Percentiles rank a stretch among this genome's conserved stretches.
These are phyloP conservation scores for Microtus pennsylvanicus DNA, from an alignment of 2,113 vertebrate species.

Conservation along the genomic window DNA sequence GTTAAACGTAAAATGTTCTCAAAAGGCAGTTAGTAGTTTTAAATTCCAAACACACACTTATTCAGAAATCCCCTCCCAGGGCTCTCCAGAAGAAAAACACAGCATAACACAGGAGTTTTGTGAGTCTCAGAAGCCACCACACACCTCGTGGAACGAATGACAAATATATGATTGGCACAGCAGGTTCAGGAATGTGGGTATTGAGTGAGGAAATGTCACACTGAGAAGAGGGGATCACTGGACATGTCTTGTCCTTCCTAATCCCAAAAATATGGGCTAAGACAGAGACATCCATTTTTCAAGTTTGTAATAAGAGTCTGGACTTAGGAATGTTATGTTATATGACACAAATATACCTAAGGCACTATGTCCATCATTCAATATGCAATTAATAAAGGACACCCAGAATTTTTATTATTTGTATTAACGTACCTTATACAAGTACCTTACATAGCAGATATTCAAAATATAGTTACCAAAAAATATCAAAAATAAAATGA, in stretches of 20 bases:
- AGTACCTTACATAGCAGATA: not conserved
- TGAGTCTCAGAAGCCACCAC: slow-evolving; percentile 84
- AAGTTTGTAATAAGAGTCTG: slow-evolving; percentile 16
- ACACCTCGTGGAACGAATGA: slow-evolving; percentile 69
- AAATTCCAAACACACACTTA: slow-evolving; percentile 74
- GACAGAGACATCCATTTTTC: not conserved
- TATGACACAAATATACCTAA: not conserved
- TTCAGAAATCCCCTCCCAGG: slow-evolving; percentile 80
- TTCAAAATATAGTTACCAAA: slow-evolving; percentile 29
- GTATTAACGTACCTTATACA: not conserved
- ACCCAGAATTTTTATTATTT: slow-evolving; percentile 35
- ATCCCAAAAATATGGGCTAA: not conserved
- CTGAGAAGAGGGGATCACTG: not conserved
- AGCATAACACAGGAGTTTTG: slow-evolving; percentile 72
- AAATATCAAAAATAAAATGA: slow-evolving; percentile 42
- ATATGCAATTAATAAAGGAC: not conserved
- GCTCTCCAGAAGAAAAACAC: slow-evolving; percentile 77
- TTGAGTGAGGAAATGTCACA: not conserved
- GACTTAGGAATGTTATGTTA: slow-evolving; percentile 3
- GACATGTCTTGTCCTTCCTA: slow-evolving; percentile 9
- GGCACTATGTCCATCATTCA: not conserved
- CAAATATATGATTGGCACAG: slow-evolving; percentile 88
- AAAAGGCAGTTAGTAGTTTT: slow-evolving; percentile 82
- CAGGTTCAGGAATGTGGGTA: slow-evolving; percentile 34
- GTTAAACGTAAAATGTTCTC: slow-evolving; percentile 71